Conservation (phyloP, 1,140 invertebrate species). For the Brachionus sp. region DNA sequence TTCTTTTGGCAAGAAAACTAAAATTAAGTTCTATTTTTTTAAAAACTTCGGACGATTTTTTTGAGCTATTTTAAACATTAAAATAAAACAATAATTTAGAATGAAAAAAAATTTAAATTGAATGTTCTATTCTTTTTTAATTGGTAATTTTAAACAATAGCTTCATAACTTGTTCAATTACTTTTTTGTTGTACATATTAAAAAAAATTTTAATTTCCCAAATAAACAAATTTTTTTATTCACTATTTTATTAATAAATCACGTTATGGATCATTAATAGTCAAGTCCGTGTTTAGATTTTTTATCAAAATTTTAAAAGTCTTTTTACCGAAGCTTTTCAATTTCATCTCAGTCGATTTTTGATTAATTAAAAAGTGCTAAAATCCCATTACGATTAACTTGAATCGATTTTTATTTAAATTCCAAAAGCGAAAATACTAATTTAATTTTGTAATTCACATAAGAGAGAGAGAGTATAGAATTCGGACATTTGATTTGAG, state of each 20-base stretch:
- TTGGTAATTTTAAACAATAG: no score
- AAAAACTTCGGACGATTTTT: no score
- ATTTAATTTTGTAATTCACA: neutral
- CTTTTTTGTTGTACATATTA: no score
- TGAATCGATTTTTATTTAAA: slow-evolving; percentile 1
- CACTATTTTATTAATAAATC: neutral
- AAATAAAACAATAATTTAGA: no score
- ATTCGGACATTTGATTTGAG: neutral
- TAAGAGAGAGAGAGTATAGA: neutral
- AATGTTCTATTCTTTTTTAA: no score
- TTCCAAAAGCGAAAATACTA: neutral
- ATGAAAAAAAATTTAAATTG: no score
- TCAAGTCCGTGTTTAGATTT: neutral
- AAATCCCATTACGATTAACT: neutral
- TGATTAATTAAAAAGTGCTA: neutral
- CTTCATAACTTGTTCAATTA: no score
- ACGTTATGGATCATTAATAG: neutral
- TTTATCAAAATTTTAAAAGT: neutral
- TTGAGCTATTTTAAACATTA: no score
- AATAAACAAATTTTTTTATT: neutral
- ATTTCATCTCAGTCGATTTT: neutral
- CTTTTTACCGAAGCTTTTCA: neutral
- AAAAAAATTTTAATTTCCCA: neutral
- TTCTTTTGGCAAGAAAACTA: no score
- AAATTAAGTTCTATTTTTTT: no score